phyloP scores from a whole-genome alignment of 2,113 vertebrate genomes.

The Origma solitaria region DNA sequence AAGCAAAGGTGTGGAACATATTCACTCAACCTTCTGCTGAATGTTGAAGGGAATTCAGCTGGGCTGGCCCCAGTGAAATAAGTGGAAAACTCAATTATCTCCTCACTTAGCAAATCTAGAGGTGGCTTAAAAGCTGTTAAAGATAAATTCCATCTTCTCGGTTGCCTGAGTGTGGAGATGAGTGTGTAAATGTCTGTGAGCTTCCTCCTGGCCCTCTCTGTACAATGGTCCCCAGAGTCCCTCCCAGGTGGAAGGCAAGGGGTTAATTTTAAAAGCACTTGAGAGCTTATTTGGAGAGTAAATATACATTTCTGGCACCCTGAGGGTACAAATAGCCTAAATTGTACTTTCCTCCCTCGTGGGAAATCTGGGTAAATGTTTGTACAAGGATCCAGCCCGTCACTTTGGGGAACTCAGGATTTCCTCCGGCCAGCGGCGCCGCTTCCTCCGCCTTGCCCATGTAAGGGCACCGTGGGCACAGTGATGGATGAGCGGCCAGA shows the following conservation, averaged over 20 bases:
- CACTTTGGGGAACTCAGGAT: neutral
- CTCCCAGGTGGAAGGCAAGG: neutral
- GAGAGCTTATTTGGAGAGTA: constrained; percentile 10
- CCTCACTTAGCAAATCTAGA: neutral
- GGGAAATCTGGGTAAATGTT: constrained; percentile 36
- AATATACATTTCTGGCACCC: neutral
- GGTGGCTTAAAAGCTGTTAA: neutral
- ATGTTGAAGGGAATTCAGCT: neutral
- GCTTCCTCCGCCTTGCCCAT: constrained; percentile 46
- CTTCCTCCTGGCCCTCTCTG: neutral
- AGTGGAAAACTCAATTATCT: neutral
- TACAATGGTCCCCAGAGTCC: accelerated
- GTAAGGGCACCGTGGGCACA: constrained; percentile 35
- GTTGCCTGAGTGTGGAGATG: neutral
- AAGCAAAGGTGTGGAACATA: accelerated
- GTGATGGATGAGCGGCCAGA: neutral
- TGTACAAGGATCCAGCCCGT: neutral
- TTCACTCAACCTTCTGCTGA: neutral
- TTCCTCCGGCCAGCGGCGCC: neutral
- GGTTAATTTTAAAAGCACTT: neutral
- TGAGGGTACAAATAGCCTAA: constrained; percentile 18
- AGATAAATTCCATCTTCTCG: neutral
- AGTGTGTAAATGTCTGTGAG: neutral
- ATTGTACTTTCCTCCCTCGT: neutral
- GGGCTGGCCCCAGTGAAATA: neutral